phyloP scores from a whole-genome alignment of 2,113 vertebrate species.

The Zootoca vivipara region DNA sequence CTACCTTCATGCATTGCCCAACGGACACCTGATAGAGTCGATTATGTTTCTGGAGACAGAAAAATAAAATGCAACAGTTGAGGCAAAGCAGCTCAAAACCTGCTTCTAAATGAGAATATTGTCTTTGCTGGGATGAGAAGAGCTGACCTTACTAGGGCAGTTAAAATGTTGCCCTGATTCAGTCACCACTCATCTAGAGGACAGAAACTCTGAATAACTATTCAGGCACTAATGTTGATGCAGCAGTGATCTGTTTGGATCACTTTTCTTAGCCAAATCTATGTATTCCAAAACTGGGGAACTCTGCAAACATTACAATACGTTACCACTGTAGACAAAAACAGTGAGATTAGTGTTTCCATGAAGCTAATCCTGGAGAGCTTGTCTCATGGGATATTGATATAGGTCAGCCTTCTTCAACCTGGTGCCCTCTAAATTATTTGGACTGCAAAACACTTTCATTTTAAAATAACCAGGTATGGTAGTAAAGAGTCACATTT shows the following conservation, averaged over 20 bases:
- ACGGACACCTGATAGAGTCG: constrained; percentile 95
- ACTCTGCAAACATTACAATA: not conserved
- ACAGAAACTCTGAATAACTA: not conserved
- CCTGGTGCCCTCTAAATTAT: too few relatives aligned
- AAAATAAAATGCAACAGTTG: not conserved
- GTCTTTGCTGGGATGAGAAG: not conserved
- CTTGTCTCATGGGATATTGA: not conserved
- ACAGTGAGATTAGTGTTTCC: not conserved
- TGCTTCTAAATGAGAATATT: not conserved
- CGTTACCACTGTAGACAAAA: not conserved
- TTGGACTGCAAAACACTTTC: not conserved
- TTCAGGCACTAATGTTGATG: not conserved
- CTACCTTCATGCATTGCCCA: constrained; percentile 89
- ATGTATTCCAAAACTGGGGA: too few relatives aligned
- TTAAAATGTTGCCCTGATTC: not conserved
- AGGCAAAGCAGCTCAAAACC: not conserved
- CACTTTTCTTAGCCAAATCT: not conserved
- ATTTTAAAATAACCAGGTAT: not conserved
- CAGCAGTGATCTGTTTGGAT: not conserved
- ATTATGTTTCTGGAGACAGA: constrained; percentile 80
- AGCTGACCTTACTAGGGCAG: not conserved
- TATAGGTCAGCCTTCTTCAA: not conserved
- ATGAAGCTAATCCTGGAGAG: not conserved
- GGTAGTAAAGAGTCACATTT: not conserved
- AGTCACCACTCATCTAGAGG: not conserved